Evolutionary conservation across 2,888 invertebrate genomes (phyloP), one percentile per base, ranked within the genome.

Genomic region (Atherix ibis): DNA sequence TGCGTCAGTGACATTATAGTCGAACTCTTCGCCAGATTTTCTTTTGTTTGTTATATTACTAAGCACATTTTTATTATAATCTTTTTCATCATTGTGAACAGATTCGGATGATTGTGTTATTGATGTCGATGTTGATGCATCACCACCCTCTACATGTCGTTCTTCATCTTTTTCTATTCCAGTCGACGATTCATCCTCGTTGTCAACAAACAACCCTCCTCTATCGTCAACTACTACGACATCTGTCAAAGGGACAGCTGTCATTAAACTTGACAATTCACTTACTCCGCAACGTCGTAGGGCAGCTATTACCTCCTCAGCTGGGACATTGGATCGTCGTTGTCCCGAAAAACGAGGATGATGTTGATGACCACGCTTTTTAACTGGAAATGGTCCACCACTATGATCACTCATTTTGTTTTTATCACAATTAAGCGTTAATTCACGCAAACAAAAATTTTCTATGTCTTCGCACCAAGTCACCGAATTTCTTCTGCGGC

Each of bases 361-460:
- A 63, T 77, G 76, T 62, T 77, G 77, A 60, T 76, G 77, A 46
- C 77, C 77, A 60, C 76, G 70, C 57, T 76, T 74, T 60, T 53
- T 59, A 13, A 38, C 17, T 31, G 35, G 36, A 28, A 43, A 29
- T 26, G 38, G 42, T 33, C 43, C 43, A 36, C 38, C 41, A 42
- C 43, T 41, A 37, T 46, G 44, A 40, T 54, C 56, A 39, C 46
- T 47, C 46, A 46, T 46, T 35, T 32, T 40, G 18, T 30, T 35
- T 27, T 37, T 38, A 38, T 38, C 36, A 40, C 32, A 36, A 34
- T n/a, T 24, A 32, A 16, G 6, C 15, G 18, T 27, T 27, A 19
- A 22, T 19, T 22, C 14, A 31, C 14, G 9, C 3, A 12, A 1
- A 30, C 25, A 30, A 31, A 24, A 22, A 22, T 30, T 31, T 31